phyloP scores from a whole-genome alignment of 2,888 invertebrate species.

The Lasius fuliginosus region DNA sequence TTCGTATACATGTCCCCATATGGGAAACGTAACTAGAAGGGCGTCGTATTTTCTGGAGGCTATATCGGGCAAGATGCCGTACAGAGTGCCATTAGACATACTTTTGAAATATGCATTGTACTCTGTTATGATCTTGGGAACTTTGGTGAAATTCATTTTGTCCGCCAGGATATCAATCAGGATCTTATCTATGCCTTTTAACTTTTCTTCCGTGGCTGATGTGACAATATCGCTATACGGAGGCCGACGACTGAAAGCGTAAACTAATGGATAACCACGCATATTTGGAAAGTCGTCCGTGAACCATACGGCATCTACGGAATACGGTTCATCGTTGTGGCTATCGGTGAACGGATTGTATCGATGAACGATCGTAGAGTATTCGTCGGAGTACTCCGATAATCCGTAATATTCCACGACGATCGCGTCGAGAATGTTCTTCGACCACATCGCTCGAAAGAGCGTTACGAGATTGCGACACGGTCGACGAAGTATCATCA shows the following conservation, averaged over 20 bases:
- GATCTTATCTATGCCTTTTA: slow-evolving; percentile 24
- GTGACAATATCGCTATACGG: neutral
- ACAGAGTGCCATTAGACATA: neutral
- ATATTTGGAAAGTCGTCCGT: slow-evolving; percentile 37
- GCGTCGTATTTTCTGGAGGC: slow-evolving; percentile 5
- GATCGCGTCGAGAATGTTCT: slow-evolving; percentile 25
- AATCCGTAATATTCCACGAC: slow-evolving; percentile 11
- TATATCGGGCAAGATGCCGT: neutral
- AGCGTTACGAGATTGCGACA: slow-evolving; percentile 4
- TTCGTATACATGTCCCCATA: neutral
- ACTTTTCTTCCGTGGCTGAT: neutral
- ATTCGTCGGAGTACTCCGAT: neutral
- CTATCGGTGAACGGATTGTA: slow-evolving; percentile 30
- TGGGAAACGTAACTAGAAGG: neutral
- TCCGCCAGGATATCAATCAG: neutral
- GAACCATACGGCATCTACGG: neutral
- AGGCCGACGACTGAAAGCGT: neutral
- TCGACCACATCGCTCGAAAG: slow-evolving; percentile 40
- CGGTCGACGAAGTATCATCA: slow-evolving; percentile 33
- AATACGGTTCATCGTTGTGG: neutral
- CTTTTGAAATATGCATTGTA: neutral
- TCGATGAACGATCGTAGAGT: slow-evolving; percentile 6
- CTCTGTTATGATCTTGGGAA: neutral
- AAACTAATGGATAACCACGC: slow-evolving; percentile 24
- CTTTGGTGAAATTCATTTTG: slow-evolving; percentile 30